A percentile compares a stretch with the other conserved stretches of the same genome.
Conservation (phyloP, 35 echinoderm and acorn worm species). For the Ptychodera flava region DNA sequence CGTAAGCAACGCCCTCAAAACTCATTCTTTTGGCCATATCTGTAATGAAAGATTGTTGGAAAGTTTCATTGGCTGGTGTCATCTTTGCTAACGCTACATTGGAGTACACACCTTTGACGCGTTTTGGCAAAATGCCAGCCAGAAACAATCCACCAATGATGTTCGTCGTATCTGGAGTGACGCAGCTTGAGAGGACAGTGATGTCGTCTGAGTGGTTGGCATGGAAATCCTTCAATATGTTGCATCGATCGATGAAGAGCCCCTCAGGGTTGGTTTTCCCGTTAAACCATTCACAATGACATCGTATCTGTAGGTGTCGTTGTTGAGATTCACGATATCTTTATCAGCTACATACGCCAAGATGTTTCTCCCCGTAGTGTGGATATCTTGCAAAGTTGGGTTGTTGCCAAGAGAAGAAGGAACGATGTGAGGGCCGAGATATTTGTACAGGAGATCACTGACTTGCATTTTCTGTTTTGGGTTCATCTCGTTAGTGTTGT, state of each 20-base stretch:
- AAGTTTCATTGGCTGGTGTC: too few relatives aligned
- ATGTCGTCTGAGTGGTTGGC: not conserved
- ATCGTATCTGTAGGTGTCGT: not conserved
- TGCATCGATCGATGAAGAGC: not conserved
- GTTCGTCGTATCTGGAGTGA: not conserved
- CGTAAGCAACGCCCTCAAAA: not conserved
- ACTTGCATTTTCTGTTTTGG: not conserved
- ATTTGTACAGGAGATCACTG: not conserved
- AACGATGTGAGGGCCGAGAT: not conserved
- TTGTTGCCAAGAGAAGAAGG: not conserved
- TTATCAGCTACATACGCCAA: not conserved
- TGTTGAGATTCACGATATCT: not conserved
- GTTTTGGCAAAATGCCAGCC: not conserved
- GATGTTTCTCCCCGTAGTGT: not conserved
- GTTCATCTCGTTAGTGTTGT: not conserved
- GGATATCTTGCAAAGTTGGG: not conserved
- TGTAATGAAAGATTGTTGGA: too few relatives aligned
- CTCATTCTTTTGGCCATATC: not conserved
- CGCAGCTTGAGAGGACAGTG: not conserved
- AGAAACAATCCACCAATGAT: not conserved
- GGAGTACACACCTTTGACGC: too few relatives aligned
- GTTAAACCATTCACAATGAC: not conserved
- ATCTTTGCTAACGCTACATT: too few relatives aligned
- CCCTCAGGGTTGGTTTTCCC: not conserved
- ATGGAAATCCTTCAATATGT: not conserved